Percentiles rank a stretch among this genome's conserved stretches.
These are phyloP conservation scores for Epirrhoe tristata DNA, from an alignment of 2,888 invertebrate genomes.

Conservation along the genomic window DNA sequence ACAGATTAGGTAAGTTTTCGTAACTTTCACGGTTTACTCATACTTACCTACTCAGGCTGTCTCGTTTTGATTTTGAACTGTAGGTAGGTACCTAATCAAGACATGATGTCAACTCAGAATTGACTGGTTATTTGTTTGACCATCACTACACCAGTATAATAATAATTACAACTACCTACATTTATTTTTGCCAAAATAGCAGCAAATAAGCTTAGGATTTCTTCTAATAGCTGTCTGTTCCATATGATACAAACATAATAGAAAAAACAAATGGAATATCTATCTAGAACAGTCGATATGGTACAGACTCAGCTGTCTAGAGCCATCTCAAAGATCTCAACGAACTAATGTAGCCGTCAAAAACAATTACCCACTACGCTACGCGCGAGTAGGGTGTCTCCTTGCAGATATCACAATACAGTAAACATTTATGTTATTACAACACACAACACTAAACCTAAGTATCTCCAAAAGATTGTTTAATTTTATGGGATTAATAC, in stretches of 20 bases:
- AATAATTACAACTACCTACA: too few relatives aligned
- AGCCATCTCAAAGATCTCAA: slow-evolving; percentile 50
- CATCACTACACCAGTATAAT: too few relatives aligned
- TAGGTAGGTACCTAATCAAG: too few relatives aligned
- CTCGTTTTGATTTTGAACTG: too few relatives aligned
- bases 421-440: neutral
- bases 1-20: too few relatives aligned
- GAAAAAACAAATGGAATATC: slow-evolving; percentile 3
- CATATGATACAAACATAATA: neutral
- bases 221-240: neutral
- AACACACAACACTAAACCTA: neutral
- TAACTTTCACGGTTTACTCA: too few relatives aligned
- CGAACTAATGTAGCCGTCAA: slow-evolving; percentile 21
- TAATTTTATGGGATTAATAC: too few relatives aligned
- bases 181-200: neutral
- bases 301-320: slow-evolving; percentile 37
- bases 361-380: slow-evolving; percentile 13
- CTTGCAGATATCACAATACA: neutral
- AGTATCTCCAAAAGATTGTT: neutral
- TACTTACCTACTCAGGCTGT: too few relatives aligned
- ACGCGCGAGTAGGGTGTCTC: neutral
- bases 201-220: slow-evolving; percentile 3
- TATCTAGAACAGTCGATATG: slow-evolving; percentile 14
- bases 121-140: too few relatives aligned
- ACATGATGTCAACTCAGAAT: too few relatives aligned